Conservation (phyloP, 2,888 invertebrate species). For the Zygothrica quintamaculata region DNA sequence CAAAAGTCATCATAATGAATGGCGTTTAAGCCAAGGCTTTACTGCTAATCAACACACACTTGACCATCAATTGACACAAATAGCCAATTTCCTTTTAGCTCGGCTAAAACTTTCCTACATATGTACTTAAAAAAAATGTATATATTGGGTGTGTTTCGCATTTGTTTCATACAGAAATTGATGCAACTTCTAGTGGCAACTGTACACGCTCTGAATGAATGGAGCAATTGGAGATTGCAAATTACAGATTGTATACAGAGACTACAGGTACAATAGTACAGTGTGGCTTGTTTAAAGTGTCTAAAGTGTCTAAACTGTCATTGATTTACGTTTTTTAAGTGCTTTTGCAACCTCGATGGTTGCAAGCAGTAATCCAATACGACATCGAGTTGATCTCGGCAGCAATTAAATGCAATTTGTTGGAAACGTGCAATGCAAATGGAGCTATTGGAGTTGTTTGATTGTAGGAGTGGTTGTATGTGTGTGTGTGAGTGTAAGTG, state of each 20-base stretch:
- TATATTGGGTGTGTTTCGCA: conserved; percentile 1
- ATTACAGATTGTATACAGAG: no score
- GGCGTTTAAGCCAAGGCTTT: background rate
- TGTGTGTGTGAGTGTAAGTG: background rate
- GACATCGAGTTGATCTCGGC: conserved; percentile 45
- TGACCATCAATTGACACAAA: conserved; percentile 12
- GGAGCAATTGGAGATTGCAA: conserved; percentile 15
- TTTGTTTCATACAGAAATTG: conserved; percentile 14
- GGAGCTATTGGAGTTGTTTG: conserved; percentile 8
- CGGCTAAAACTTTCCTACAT: background rate
- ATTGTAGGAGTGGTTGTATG: background rate
- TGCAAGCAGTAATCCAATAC: conserved; percentile 12
- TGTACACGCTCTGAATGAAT: conserved; percentile 9
- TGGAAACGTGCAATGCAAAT: conserved; percentile 44
- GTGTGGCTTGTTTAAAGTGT: background rate
- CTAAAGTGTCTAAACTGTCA: conserved; percentile 11
- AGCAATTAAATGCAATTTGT: conserved; percentile 72
- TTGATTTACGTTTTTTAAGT: conserved; percentile 8
- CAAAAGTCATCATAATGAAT: conserved; percentile 16
- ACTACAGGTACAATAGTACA: no score
- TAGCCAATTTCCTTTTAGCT: conserved; percentile 7
- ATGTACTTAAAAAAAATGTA: no score
- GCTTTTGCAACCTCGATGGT: conserved; percentile 14
- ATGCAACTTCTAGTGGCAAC: conserved; percentile 13
- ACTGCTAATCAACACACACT: conserved; percentile 9